Evolutionary conservation across 2,888 invertebrate genomes (phyloP).

Genomic region (Pemphredon lugubris): DNA sequence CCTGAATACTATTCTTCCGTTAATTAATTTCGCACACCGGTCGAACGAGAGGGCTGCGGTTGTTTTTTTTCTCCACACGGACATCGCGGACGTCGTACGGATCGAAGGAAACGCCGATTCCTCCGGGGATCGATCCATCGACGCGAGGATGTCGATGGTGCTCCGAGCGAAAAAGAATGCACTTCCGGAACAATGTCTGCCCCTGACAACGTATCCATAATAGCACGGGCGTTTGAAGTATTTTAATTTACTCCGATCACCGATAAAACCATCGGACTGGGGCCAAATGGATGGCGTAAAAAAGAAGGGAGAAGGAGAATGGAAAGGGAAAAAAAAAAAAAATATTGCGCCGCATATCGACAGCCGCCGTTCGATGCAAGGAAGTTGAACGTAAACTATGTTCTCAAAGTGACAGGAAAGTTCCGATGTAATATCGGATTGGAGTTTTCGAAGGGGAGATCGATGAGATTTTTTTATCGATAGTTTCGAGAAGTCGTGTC

Average conservation of each 20-base stretch:
- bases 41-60: neutral
- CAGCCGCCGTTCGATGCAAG: slow-evolving; percentile 7
- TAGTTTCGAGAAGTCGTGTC: no score
- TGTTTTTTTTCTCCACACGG: no score
- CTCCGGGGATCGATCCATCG: slow-evolving; percentile 18
- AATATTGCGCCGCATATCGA: slow-evolving; percentile 23
- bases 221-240: slow-evolving; percentile 22
- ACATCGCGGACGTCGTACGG: slow-evolving; percentile 24
- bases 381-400: slow-evolving; percentile 7
- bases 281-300: slow-evolving; percentile 23
- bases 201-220: slow-evolving; percentile 26
- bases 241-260: slow-evolving; percentile 61
- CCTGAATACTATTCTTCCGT: no score
- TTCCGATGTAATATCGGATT: slow-evolving; percentile 15
- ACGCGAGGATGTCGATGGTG: slow-evolving; percentile 1
- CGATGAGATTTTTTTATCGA: slow-evolving; percentile 10
- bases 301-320: slow-evolving; percentile 15
- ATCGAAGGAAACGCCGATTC: slow-evolving; percentile 34
- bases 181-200: slow-evolving; percentile 26
- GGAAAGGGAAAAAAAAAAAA: slow-evolving; percentile 1
- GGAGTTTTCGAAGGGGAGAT: slow-evolving; percentile 16
- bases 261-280: slow-evolving; percentile 43
- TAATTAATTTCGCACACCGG: slow-evolving; percentile 51
- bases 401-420: slow-evolving; percentile 5
- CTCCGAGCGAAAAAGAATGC: slow-evolving; percentile 4